Evolutionary conservation across 2,888 invertebrate species (phyloP).

Genomic region (Chymomyza fuscimana): DNA sequence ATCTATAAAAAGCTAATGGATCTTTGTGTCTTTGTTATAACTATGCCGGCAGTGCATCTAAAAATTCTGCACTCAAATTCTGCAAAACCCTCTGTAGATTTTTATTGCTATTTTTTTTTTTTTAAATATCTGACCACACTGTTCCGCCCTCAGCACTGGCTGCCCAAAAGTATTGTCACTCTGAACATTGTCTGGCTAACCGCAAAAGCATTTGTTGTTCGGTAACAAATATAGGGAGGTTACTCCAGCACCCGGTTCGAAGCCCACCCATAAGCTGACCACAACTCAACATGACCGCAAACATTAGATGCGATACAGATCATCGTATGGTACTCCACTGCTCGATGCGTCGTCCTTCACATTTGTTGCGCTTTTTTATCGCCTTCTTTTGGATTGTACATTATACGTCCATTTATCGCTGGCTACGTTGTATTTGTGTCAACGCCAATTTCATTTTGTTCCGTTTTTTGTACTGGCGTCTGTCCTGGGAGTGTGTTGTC

Average conservation of each 20-base stretch:
- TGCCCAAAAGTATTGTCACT: slow-evolving; percentile 7
- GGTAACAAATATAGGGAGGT: neutral
- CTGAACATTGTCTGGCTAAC: slow-evolving; percentile 14
- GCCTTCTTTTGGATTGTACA: neutral
- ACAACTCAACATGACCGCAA: slow-evolving; percentile 50
- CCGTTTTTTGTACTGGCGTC: neutral
- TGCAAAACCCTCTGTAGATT: neutral
- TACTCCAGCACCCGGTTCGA: neutral
- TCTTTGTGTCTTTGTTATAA: too few relatives aligned
- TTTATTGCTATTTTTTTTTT: neutral
- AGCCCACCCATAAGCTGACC: neutral
- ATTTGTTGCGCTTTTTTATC: slow-evolving; percentile 36
- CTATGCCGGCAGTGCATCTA: neutral
- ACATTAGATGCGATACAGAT: slow-evolving; percentile 52
- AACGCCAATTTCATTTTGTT: slow-evolving; percentile 52
- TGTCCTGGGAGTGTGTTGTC: slow-evolving; percentile 1
- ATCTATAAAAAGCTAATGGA: too few relatives aligned
- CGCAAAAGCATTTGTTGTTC: slow-evolving; percentile 24
- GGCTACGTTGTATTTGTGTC: slow-evolving; percentile 31
- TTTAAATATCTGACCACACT: neutral
- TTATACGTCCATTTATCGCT: slow-evolving; percentile 44
- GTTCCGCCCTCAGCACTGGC: neutral
- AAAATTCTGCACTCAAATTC: neutral
- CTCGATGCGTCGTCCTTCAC: slow-evolving; percentile 16
- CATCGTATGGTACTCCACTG: slow-evolving; percentile 26